Evolutionary conservation across 2,113 vertebrate genomes (phyloP).

Genomic region (Myxocyprinus asiaticus): DNA sequence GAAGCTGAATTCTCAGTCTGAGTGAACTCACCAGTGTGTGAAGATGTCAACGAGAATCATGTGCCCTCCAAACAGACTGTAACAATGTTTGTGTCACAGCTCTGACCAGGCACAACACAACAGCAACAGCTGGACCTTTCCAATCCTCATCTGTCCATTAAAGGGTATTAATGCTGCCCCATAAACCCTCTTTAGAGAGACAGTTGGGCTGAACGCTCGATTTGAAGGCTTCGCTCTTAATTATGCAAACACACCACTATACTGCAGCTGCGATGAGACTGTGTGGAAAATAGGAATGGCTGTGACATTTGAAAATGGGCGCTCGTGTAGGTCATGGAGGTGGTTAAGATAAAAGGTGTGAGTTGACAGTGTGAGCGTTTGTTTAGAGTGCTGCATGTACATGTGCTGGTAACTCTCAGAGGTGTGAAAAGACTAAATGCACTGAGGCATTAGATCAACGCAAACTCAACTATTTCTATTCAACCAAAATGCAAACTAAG

Average conservation of each 20-base stretch:
- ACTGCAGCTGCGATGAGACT: neutral
- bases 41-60: neutral
- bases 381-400: neutral
- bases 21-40: neutral
- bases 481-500: too few species aligned
- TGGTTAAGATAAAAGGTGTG: neutral
- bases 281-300: neutral
- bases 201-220: neutral
- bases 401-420: neutral
- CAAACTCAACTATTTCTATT: too few species aligned
- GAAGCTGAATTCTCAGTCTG: neutral
- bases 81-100: slow-evolving; percentile 18
- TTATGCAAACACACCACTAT: neutral
- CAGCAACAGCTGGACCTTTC: slow-evolving; percentile 16
- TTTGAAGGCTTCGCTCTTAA: neutral
- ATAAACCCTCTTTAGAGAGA: slow-evolving; percentile 29
- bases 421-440: neutral
- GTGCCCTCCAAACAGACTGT: neutral
- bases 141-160: slow-evolving; percentile 35
- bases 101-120: neutral
- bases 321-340: neutral
- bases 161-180: slow-evolving; percentile 37
- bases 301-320: neutral
- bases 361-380: too few species aligned
- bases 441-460: too few species aligned